A percentile compares a stretch with the other conserved stretches of the same genome.
Conservation (phyloP, 2,797 vertebrate species). For the Liasis olivaceus region DNA sequence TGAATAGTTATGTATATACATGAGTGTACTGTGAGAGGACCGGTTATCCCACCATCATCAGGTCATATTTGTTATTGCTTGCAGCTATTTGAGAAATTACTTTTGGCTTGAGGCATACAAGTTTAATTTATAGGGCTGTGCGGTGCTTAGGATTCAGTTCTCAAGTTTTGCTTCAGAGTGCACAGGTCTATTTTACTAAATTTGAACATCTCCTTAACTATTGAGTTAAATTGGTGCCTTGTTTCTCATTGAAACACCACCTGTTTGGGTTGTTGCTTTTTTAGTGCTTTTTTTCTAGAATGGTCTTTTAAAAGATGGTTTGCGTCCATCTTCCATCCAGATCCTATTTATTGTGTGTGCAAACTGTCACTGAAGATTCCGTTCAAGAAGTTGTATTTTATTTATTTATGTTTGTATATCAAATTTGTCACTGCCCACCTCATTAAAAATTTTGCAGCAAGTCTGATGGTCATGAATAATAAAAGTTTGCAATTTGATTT, state of each 20-base stretch:
- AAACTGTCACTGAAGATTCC: neutral
- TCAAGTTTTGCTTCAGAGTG: neutral
- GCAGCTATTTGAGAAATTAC: conserved; percentile 15
- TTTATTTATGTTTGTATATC: no score
- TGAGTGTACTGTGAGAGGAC: neutral
- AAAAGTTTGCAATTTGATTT: neutral
- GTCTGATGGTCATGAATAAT: neutral
- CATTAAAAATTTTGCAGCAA: neutral
- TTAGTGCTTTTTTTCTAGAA: no score
- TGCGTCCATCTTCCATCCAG: neutral
- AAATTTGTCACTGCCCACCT: no score
- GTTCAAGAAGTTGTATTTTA: neutral
- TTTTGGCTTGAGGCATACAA: no score
- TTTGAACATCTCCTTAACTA: no score
- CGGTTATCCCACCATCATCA: neutral
- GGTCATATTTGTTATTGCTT: conserved; percentile 9
- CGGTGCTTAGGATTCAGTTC: neutral
- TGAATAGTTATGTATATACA: neutral
- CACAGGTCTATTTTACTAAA: neutral
- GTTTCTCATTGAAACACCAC: no score
- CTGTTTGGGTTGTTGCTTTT: no score
- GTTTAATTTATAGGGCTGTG: neutral
- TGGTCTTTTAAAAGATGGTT: neutral
- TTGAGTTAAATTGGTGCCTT: no score
- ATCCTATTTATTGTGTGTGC: neutral